Evolutionary conservation across 2,797 vertebrate species (phyloP).

Genomic region (Echiichthys vipera): DNA sequence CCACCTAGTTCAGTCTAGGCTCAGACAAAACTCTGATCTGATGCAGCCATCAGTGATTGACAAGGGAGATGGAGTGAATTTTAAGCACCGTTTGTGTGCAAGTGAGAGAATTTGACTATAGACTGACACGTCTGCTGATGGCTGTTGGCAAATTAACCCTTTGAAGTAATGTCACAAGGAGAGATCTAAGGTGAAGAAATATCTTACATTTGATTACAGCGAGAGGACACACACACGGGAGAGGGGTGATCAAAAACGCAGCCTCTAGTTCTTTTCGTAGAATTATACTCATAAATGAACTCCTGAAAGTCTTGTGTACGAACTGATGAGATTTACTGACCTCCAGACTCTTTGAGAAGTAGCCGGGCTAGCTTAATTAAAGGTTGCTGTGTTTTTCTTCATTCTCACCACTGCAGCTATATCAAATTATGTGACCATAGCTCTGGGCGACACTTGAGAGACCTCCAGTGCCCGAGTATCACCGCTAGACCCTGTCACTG

Average conservation of each 20-base stretch:
- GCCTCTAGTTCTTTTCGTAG: slow-evolving; percentile 5
- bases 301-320: slow-evolving; percentile 28
- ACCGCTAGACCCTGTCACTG: slow-evolving; percentile 64
- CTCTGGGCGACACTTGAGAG: slow-evolving; percentile 77
- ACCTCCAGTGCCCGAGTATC: slow-evolving; percentile 67
- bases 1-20: slow-evolving; percentile 64
- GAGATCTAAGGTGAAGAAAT: slow-evolving; percentile 62
- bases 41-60: slow-evolving; percentile 77
- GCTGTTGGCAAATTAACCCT: slow-evolving; percentile 71
- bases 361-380: slow-evolving; percentile 62
- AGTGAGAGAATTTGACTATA: slow-evolving; percentile 66
- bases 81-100: slow-evolving; percentile 52
- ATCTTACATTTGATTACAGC: slow-evolving; percentile 65
- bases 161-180: slow-evolving; percentile 47
- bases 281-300: slow-evolving; percentile 50
- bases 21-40: slow-evolving; percentile 80
- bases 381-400: slow-evolving; percentile 55
- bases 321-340: slow-evolving; percentile 49
- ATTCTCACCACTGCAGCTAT: slow-evolving; percentile 76
- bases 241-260: slow-evolving; percentile 49
- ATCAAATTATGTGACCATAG: slow-evolving; percentile 79
- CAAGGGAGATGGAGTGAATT: slow-evolving; percentile 69
- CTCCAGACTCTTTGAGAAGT: slow-evolving; percentile 28
- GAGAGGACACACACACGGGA: slow-evolving; percentile 31
- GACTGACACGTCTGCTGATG: slow-evolving; percentile 65